phyloP scores from a whole-genome alignment of 37 sponge, comb jelly and placozoan species.

The Amphimedon queenslandica region DNA sequence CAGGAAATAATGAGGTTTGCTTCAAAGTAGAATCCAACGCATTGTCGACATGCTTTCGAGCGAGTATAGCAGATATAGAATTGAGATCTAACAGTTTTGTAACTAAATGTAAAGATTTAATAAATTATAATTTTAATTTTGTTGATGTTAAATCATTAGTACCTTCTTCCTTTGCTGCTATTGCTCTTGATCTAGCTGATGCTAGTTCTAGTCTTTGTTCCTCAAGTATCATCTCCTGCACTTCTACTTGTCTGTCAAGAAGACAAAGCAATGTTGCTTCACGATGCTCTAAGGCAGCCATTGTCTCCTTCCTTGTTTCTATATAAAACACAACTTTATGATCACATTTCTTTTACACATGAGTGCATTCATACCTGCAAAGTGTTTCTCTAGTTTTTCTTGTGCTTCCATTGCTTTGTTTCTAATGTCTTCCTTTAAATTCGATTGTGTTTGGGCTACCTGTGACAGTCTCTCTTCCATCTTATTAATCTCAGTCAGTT shows the following conservation, averaged over 20 bases:
- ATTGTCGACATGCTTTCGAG: conserved; percentile 59
- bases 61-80: conserved; percentile 55
- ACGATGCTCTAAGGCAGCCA: conserved; percentile 54
- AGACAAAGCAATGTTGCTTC: conserved; percentile 56
- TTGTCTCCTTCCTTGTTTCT: conserved; percentile 38
- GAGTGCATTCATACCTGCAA: conserved; percentile 35
- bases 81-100: conserved; percentile 46
- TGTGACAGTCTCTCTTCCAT: conserved; percentile 24
- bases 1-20: conserved; percentile 8
- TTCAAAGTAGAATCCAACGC: conserved; percentile 30
- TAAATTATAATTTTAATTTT: neutral
- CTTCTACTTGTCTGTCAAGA: conserved; percentile 74
- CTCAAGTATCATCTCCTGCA: conserved; percentile 48
- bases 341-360: neutral
- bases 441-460: conserved; percentile 8
- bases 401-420: conserved; percentile 55
- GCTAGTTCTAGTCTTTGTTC: conserved; percentile 65
- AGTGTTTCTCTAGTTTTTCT: conserved; percentile 62
- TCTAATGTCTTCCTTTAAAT: conserved; percentile 29
- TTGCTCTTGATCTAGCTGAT: conserved; percentile 36
- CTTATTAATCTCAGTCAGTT: conserved; percentile 16
- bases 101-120: conserved; percentile 11
- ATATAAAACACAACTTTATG: neutral
- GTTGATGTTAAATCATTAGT: neutral
- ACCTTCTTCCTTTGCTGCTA: conserved; percentile 71